phyloP scores from a whole-genome alignment of 2,113 vertebrate species.

The Clarias gariepinus region DNA sequence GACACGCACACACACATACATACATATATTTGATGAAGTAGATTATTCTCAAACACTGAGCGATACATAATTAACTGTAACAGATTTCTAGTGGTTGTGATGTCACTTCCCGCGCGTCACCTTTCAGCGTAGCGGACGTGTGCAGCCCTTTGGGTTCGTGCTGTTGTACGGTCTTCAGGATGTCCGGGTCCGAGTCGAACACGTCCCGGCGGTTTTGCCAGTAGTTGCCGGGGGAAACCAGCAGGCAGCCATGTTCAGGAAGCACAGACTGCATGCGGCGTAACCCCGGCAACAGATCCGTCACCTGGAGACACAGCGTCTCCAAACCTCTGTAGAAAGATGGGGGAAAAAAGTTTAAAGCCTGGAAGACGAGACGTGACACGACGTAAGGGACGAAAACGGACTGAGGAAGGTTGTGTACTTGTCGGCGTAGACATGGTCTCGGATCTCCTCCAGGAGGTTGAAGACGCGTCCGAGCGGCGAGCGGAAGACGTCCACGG shows the following conservation, averaged over 20 bases:
- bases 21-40: not conserved
- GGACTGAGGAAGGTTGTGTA: not conserved
- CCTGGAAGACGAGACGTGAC: not conserved
- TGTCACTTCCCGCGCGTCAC: slow-evolving; percentile 61
- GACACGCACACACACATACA: slow-evolving; percentile 33
- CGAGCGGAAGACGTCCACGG: slow-evolving; percentile 89
- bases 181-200: slow-evolving; percentile 88
- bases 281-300: slow-evolving; percentile 88
- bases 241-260: slow-evolving; percentile 91
- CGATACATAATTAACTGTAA: not conserved
- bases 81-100: not conserved
- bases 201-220: slow-evolving; percentile 95
- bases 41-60: not conserved
- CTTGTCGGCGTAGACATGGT: slow-evolving; percentile 90
- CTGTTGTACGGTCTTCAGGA: slow-evolving; percentile 91
- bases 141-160: slow-evolving; percentile 94
- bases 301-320: slow-evolving; percentile 90
- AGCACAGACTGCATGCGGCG: slow-evolving; percentile 83
- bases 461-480: slow-evolving; percentile 88
- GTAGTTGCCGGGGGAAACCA: slow-evolving; percentile 95
- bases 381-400: not conserved
- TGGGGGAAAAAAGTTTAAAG: not conserved
- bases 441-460: slow-evolving; percentile 92
- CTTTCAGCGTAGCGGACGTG: slow-evolving; percentile 92
- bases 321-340: slow-evolving; percentile 79